A percentile compares a stretch with the other conserved stretches of the same genome.
Conservation (phyloP, 1,140 invertebrate genomes). For the Kradibia gibbosae region DNA sequence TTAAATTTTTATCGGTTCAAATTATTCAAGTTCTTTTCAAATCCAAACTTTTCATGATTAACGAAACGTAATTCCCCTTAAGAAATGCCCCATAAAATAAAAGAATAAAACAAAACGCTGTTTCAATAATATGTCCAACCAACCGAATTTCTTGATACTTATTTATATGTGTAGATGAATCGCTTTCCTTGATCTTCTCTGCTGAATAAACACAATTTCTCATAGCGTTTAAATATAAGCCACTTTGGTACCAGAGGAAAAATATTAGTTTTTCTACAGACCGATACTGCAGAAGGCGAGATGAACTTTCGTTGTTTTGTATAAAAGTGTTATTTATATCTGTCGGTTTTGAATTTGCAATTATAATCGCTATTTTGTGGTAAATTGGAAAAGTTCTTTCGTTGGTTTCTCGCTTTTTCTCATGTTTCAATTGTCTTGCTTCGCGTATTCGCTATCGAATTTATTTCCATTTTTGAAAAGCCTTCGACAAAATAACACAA, state of each 20-base stretch:
- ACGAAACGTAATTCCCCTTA: too few relatives aligned
- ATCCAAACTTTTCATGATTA: too few relatives aligned
- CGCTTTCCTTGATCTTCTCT: neutral
- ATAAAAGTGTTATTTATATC: conserved; percentile 35
- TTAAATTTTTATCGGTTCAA: too few relatives aligned
- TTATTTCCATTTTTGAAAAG: neutral
- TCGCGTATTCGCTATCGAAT: neutral
- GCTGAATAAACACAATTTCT: neutral
- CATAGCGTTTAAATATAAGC: neutral
- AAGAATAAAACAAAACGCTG: neutral
- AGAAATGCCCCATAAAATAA: too few relatives aligned
- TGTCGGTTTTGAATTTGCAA: conserved; percentile 29
- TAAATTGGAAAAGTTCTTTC: conserved; percentile 38
- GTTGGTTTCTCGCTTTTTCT: neutral
- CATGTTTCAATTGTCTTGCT: neutral
- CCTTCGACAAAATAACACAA: neutral
- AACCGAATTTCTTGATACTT: neutral
- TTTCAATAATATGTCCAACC: neutral
- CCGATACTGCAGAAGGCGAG: neutral
- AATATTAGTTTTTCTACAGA: neutral
- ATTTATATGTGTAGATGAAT: neutral
- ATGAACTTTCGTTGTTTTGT: neutral
- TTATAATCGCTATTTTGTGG: conserved; percentile 12
- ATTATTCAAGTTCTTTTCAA: too few relatives aligned
- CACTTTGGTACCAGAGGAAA: neutral